A percentile compares a stretch with the other conserved stretches of the same genome.
phyloP scores from a whole-genome alignment of 2,888 invertebrate genomes.

The Tetanocera ferruginea region DNA sequence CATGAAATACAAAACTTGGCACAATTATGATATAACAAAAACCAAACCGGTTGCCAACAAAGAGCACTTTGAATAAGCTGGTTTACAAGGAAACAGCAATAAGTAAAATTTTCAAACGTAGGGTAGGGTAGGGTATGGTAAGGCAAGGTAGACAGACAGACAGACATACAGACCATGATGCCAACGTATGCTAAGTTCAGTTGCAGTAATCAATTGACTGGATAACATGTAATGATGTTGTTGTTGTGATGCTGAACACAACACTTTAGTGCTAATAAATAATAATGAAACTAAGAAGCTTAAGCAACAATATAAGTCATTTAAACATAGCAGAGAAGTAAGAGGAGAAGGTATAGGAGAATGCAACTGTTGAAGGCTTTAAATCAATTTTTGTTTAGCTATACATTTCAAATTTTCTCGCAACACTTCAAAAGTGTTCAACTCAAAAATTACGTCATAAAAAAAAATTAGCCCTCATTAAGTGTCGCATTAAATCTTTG shows the following conservation, averaged over 20 bases:
- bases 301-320: background rate
- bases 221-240: constrained; percentile 26
- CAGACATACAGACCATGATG: background rate
- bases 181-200: constrained; percentile 1
- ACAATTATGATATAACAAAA: constrained; percentile 59
- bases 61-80: background rate
- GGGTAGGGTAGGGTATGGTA: background rate
- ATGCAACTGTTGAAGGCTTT: background rate
- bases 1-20: constrained; percentile 55
- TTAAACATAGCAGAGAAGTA: background rate
- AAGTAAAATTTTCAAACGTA: no score
- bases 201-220: constrained; percentile 29
- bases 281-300: constrained; percentile 4
- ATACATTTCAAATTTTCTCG: background rate
- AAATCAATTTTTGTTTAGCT: no score
- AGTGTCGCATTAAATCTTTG: background rate
- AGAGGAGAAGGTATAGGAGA: background rate
- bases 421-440: background rate
- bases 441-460: background rate
- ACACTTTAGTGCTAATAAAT: constrained; percentile 25
- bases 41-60: constrained; percentile 27
- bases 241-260: constrained; percentile 20
- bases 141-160: background rate
- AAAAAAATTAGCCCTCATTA: background rate
- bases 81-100: background rate